phyloP scores from a whole-genome alignment of 2,113 vertebrate species.

The Gavialis gangeticus region DNA sequence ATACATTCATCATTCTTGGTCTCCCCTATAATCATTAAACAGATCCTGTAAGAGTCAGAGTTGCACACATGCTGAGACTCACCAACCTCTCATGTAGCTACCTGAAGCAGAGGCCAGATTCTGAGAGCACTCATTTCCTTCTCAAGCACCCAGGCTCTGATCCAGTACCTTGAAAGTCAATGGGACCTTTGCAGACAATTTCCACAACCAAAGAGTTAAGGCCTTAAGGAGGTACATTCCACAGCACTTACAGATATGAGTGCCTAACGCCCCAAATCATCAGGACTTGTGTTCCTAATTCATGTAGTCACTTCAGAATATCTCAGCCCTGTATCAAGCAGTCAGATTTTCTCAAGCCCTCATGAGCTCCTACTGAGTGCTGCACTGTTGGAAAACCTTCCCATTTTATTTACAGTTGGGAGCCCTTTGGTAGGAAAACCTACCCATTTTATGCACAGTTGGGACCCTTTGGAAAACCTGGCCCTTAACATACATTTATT shows the following conservation, averaged over 20 bases:
- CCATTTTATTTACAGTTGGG: too few species aligned
- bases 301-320: not conserved
- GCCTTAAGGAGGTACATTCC: too few species aligned
- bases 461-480: not conserved
- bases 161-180: not conserved
- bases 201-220: not conserved
- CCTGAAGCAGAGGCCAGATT: not conserved
- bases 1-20: not conserved
- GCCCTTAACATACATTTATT: not conserved
- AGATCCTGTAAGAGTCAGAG: not conserved
- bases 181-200: not conserved
- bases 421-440: not conserved
- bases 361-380: not conserved
- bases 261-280: not conserved
- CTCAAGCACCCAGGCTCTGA: not conserved
- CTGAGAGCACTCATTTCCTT: not conserved
- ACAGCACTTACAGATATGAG: not conserved
- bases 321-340: slow-evolving; percentile 8
- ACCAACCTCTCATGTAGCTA: not conserved
- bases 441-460: not conserved
- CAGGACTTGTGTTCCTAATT: not conserved
- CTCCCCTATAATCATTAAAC: not conserved
- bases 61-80: not conserved
- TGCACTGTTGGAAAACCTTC: too few species aligned
- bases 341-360: slow-evolving; percentile 17